Base-by-base conservation (phyloP, 2,113 vertebrate genomes). In the Acinonyx jubatus region DNA sequence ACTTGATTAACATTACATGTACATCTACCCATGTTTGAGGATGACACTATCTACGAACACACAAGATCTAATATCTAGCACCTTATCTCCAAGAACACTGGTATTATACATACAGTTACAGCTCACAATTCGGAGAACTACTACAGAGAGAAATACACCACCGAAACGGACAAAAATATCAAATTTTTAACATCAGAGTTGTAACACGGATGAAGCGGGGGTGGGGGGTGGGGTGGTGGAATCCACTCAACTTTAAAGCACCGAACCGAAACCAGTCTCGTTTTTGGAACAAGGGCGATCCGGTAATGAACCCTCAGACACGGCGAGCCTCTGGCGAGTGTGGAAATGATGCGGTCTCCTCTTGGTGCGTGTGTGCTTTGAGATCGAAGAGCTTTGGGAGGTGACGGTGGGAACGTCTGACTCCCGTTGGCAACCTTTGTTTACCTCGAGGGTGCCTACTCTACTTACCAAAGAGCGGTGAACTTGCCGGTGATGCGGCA, bases 21-120 rank as follows among this genome's bases (percentile, higher is more conserved):
- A 85, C 1, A 9, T 27, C 55, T 95, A 95, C 71, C n/a, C 55
- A 61, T 48, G 86, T 95, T 96, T 57, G 55, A 95, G 55, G 36
- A 83, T 79, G 41, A 96, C 68, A 93, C 63, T 79, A 92, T 63
- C 79, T 95, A 98, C 0, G 3, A 74, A 93, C 79, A 96, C 85
- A 91, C 0, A 97, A 29, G 81, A 33, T 65, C 97, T 98, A 98
- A 95, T 95, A 96, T 83, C 96, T 98, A 98, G 97, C 97, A 98
- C 97, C 97, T 65, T 96, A 97, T 96, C 89, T 81, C 86, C 89
- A 98, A 97, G 61, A 97, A 96, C 96, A 96, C 41, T 86, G 94
- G 86, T 18, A 80, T 73, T 94, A 96, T 97, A 97, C 94, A 84
- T 96, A 97, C 25, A 98, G 45, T 91, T 83, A 90, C 19, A 98